Conservation (phyloP, 2,888 invertebrate genomes). For the Poecilus cupreus region DNA sequence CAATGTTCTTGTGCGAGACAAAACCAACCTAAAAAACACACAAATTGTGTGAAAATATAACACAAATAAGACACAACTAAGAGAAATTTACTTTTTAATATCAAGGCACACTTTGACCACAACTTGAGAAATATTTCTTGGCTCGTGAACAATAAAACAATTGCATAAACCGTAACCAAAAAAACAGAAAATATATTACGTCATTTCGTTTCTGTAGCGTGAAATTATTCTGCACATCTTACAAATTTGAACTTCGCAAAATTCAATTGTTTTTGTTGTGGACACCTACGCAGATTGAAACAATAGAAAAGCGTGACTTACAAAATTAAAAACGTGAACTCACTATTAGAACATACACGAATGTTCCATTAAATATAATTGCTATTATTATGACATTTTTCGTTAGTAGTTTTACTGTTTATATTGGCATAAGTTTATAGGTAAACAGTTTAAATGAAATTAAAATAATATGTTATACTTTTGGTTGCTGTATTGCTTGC, state of each 20-base stretch:
- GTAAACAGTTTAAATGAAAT: too few relatives aligned
- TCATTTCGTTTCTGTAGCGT: slow-evolving; percentile 30
- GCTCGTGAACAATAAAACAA: slow-evolving; percentile 44
- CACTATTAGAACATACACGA: neutral
- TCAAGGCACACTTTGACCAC: slow-evolving; percentile 27
- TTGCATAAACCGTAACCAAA: slow-evolving; percentile 35
- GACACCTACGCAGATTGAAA: neutral
- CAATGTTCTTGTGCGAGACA: slow-evolving; percentile 18
- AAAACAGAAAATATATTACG: slow-evolving; percentile 22
- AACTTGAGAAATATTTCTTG: slow-evolving; percentile 41
- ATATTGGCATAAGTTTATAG: too few relatives aligned
- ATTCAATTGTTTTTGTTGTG: neutral
- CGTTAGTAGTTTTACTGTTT: neutral
- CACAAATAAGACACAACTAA: slow-evolving; percentile 13
- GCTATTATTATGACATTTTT: neutral
- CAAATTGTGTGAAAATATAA: slow-evolving; percentile 46
- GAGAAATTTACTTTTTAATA: slow-evolving; percentile 44
- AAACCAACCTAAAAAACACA: slow-evolving; percentile 1
- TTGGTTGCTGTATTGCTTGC: too few relatives aligned
- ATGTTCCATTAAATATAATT: neutral
- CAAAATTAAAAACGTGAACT: neutral
- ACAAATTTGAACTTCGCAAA: slow-evolving; percentile 6
- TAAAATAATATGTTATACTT: too few relatives aligned
- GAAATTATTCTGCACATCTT: slow-evolving; percentile 27
- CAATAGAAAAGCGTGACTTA: slow-evolving; percentile 40